Base-by-base conservation (phyloP, 2,113 vertebrate species). In the Ictalurus furcatus region DNA sequence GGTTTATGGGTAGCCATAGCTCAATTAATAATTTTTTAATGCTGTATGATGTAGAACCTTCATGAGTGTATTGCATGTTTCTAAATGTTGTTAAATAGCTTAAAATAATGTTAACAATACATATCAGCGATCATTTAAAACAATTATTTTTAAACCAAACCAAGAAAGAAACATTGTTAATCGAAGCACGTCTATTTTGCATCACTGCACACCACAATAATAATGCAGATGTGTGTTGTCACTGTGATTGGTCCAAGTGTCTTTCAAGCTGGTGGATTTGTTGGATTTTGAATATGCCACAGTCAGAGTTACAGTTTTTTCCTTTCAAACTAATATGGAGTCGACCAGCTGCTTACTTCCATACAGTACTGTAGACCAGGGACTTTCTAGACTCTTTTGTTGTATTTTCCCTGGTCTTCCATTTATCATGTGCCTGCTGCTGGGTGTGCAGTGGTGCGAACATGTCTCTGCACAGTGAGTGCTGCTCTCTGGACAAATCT, bases 401-500 rank as follows among this genome's bases (percentile, higher is more conserved):
- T 88, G 19, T 61, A 16, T 37, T 83, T 58, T 52, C 5, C 5
- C 80, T 80, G 2, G 54, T 37, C 79, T 79, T 76, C 52, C 54
- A 79, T 85, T 44, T 48, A 8, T 88, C 84, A 63, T 69, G 54
- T 59, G 67, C 30, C 85, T 73, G 59, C 61, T 89, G 37, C 84
- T 89, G 74, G 78, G 67, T 58, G 85, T 79, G 69, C 21, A 52
- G 65, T 82, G 89, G 23, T n/a, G 67, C 71, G 52, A 59, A 37
- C 65, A 52, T 63, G 69, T 81, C 54, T 87, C 71, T 84, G 56
- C 88, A 87, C 80, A 58, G 52, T 56, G 54, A 92, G 67, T 88
- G 52, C 67, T 61, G 71, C 84, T 84, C 58, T 84, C 81, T 85
- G n/a, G 87, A 88, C 88, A 89, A 89, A 90, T 89, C 74, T 85